Conservation (phyloP, 2,113 vertebrate genomes). For the Mugil cephalus region DNA sequence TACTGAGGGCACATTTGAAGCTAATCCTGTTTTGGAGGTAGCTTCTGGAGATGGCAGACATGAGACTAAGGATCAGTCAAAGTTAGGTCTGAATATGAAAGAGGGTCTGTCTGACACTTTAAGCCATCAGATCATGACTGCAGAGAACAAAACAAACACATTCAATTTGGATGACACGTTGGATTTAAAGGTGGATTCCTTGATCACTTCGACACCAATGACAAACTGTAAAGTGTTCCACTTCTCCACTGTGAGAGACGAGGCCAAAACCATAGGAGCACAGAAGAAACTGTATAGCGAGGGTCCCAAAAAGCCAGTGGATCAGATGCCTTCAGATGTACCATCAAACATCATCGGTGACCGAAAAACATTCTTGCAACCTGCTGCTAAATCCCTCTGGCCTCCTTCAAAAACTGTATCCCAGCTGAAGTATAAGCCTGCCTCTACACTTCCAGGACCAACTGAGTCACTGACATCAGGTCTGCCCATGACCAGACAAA, state of each 20-base stretch:
- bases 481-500: slow-evolving; percentile 40
- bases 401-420: slow-evolving; percentile 25
- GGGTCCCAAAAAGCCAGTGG: background rate
- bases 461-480: background rate
- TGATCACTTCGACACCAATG: slow-evolving; percentile 72
- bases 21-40: background rate
- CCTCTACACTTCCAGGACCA: slow-evolving; percentile 18
- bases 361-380: slow-evolving; percentile 49
- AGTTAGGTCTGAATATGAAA: background rate
- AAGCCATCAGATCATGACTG: background rate
- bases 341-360: slow-evolving; percentile 52
- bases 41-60: background rate
- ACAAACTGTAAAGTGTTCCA: slow-evolving; percentile 16
- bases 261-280: background rate
- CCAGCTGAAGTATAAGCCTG: slow-evolving; percentile 38
- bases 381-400: slow-evolving; percentile 18
- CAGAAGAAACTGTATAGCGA: slow-evolving; percentile 54
- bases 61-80: slow-evolving; percentile 24
- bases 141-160: background rate
- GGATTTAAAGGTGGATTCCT: slow-evolving; percentile 36
- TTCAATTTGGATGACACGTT: slow-evolving; percentile 65
- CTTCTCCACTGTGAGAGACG: background rate
- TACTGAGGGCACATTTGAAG: slow-evolving; percentile 17
- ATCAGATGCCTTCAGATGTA: background rate
- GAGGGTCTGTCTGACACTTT: background rate